Evolutionary conservation across 2,113 vertebrate genomes (phyloP), one percentile per base, ranked within the genome.

Genomic region (Noturus placidus): DNA sequence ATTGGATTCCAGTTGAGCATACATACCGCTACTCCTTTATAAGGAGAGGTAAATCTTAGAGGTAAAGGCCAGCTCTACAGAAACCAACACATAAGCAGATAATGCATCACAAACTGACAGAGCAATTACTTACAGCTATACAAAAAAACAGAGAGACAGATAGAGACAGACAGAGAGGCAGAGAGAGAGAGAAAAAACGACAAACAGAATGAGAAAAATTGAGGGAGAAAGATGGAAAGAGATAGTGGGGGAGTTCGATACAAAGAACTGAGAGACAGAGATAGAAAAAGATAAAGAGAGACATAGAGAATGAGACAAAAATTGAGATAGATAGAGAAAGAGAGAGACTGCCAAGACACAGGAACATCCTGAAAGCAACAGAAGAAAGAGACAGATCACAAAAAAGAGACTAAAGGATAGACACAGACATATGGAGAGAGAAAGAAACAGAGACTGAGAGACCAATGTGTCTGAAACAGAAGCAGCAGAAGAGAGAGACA

Each of bases 21-120:
- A 99, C 98, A 86, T 99, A 99, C 98, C 98, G 96, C 95, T 92
- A 96, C 95, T 96, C 97, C 97, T 96, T 97, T 97, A 86, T 95
- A 96, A 92, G 97, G 97, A 96, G 97, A 95, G 95, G 95, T 93
- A 92, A 97, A 98, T 93, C 97, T 97, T 95, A 99, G 96, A 93
- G 97, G 97, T 96, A 99, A 95, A 95, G 96, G 97, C 96, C 97
- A 98, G 87, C 93, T 95, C 98, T 99, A 96, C 92, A 93, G 92
- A 97, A 92, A 97, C 61, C 94, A 92, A 96, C 93, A 96, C 94
- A 91, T 89, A 93, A 94, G 93, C 92, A 92, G 88, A 91, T 46
- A 70, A 87, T 78, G 89, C 79, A 89, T 79, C 89, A 87, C 56
- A 79, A 76, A 74, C 79, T 84, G 63, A 87, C 25, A 70, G 77